A percentile compares a stretch with the other conserved stretches of the same genome.
These are phyloP conservation scores for Synanceia verrucosa DNA, from an alignment of 2,797 vertebrate genomes.

Conservation along the genomic window DNA sequence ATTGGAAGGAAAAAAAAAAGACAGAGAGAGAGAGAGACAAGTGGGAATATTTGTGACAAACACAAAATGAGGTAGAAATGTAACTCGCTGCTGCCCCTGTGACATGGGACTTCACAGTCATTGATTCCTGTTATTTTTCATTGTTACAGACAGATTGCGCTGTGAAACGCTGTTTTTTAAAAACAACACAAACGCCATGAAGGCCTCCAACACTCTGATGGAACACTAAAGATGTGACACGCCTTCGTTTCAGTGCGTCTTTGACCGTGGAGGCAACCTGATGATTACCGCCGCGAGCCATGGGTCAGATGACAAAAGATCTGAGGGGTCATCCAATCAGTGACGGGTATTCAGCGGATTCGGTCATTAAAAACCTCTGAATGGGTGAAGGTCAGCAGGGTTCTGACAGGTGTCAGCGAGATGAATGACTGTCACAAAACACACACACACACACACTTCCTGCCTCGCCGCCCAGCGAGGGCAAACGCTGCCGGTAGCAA, in stretches of 20 bases:
- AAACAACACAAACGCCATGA: neutral
- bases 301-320: slow-evolving; percentile 44
- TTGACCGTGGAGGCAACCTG: neutral
- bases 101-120: slow-evolving; percentile 29
- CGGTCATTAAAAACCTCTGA: slow-evolving; percentile 64
- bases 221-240: neutral
- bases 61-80: slow-evolving; percentile 29
- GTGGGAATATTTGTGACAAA: slow-evolving; percentile 50
- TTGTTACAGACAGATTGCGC: neutral
- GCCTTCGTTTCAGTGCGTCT: neutral
- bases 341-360: slow-evolving; percentile 33
- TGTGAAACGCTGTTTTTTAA: neutral
- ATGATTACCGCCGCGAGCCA: slow-evolving; percentile 20
- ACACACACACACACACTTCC: slow-evolving; percentile 18
- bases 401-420: slow-evolving; percentile 61
- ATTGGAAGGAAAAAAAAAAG: slow-evolving; percentile 25
- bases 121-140: slow-evolving; percentile 22
- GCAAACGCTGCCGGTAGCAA: slow-evolving; percentile 38
- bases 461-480: slow-evolving; percentile 29
- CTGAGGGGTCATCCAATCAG: slow-evolving; percentile 50
- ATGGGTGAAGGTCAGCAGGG: slow-evolving; percentile 55
- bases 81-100: slow-evolving; percentile 22
- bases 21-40: slow-evolving; percentile 6
- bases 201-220: neutral
- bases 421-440: slow-evolving; percentile 58